Conservation (phyloP, 2,797 vertebrate genomes). For the Merluccius polli region DNA sequence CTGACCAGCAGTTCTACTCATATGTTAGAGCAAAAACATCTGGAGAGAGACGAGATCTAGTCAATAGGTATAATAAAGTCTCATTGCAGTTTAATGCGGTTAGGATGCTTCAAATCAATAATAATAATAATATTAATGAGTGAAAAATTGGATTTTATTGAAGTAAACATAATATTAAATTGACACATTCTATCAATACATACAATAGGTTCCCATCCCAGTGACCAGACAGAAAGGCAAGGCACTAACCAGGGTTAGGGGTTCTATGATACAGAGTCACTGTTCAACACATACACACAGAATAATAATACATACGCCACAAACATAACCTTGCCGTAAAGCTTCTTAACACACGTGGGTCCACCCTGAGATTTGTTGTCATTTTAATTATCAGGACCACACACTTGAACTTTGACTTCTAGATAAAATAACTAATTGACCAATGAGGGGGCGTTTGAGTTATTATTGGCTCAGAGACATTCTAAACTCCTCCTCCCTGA, state of each 20-base stretch:
- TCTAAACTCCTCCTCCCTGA: constrained; percentile 64
- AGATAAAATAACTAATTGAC: background rate
- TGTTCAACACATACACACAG: background rate
- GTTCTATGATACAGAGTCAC: no score
- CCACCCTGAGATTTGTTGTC: background rate
- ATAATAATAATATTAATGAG: no score
- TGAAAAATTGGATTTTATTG: background rate
- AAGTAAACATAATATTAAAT: background rate
- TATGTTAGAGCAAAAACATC: no score
- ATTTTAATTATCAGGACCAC: background rate
- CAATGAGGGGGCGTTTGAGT: background rate
- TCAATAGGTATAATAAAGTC: no score
- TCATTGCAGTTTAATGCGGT: no score
- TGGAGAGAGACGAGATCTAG: no score
- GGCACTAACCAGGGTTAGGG: background rate
- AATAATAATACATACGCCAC: background rate
- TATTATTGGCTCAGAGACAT: constrained; percentile 30
- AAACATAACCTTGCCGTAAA: background rate
- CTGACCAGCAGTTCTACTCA: no score
- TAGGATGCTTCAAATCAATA: no score
- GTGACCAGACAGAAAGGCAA: no score
- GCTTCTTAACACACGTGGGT: background rate
- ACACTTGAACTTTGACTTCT: background rate
- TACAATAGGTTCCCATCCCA: no score
- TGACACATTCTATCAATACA: no score